These are phyloP conservation scores for Pelusios castaneus DNA, from an alignment of 2,113 vertebrate genomes.

Conservation along the genomic window DNA sequence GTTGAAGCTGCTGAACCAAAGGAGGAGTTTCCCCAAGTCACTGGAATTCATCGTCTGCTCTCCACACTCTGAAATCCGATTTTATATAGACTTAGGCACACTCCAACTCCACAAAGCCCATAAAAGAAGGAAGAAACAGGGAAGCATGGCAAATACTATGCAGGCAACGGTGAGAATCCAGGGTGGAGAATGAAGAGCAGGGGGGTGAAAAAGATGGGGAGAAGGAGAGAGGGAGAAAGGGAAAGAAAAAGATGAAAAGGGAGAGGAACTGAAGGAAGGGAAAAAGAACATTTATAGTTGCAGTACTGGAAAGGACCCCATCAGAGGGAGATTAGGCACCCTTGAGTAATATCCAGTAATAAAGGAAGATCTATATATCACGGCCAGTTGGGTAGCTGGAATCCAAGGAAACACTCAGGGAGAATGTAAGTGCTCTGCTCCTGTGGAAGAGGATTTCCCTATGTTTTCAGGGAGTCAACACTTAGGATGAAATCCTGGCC, in stretches of 20 bases:
- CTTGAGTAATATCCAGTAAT: too few species aligned
- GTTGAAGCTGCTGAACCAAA: background rate
- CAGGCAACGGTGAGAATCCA: background rate
- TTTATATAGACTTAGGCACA: background rate
- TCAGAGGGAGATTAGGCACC: background rate
- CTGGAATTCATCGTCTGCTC: background rate
- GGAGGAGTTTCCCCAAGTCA: background rate
- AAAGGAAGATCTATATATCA: too few species aligned
- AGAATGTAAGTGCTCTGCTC: background rate
- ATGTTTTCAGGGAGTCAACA: background rate
- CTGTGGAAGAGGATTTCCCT: too few species aligned
- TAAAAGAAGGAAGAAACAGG: fast-evolving
- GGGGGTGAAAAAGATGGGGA: too few species aligned
- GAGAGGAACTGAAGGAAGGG: background rate
- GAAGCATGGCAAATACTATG: too few species aligned
- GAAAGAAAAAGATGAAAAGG: fast-evolving
- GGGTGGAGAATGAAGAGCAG: background rate
- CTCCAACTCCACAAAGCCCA: background rate
- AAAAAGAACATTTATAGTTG: background rate
- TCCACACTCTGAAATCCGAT: background rate
- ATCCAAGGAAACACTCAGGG: background rate
- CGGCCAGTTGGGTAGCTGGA: background rate
- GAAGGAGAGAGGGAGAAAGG: background rate
- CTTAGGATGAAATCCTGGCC: background rate
- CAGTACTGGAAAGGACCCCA: background rate